These are phyloP conservation scores for Catalaphyllia jardinei DNA, from an alignment of 64 coral and sea anemone genomes.

Conservation along the genomic window DNA sequence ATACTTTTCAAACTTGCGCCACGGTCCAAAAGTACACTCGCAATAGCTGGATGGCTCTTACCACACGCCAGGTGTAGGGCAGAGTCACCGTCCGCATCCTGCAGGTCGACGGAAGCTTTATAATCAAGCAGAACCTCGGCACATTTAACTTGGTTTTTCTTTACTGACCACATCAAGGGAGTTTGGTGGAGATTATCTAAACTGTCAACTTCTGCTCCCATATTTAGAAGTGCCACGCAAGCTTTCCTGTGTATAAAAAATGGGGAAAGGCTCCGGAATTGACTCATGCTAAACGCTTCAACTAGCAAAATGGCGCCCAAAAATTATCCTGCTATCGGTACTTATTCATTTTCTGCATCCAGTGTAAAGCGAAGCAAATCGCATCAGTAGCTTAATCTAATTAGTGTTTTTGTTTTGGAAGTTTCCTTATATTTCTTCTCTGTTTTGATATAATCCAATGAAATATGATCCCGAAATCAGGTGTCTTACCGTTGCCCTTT, in stretches of 20 bases:
- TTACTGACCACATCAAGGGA: conserved; percentile 72
- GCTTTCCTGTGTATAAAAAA: conserved; percentile 76
- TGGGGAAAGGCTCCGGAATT: too few species aligned
- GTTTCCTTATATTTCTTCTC: too few species aligned
- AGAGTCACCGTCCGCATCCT: conserved; percentile 9
- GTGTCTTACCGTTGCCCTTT: conserved; percentile 71
- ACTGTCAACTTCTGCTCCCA: conserved; percentile 72
- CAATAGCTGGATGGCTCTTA: conserved; percentile 41
- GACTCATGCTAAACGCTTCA: too few species aligned
- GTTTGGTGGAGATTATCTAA: conserved; percentile 72
- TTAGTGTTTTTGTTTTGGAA: too few species aligned
- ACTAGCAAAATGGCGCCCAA: too few species aligned
- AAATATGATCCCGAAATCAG: too few species aligned
- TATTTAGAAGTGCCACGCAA: conserved; percentile 35
- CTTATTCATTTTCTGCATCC: too few species aligned
- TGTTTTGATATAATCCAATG: too few species aligned
- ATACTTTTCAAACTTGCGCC: conserved; percentile 32
- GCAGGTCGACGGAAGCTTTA: conserved; percentile 66
- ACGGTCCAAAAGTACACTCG: conserved; percentile 51
- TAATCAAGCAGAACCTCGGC: conserved; percentile 35
- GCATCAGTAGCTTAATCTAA: too few species aligned
- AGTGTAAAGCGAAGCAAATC: too few species aligned
- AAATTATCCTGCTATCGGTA: too few species aligned
- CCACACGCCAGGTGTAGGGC: conserved; percentile 62
- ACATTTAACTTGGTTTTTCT: conserved; percentile 51